A percentile compares a stretch with the other conserved stretches of the same genome.
Conservation (phyloP, 2,113 vertebrate species). For the Gopherus flavomarginatus region DNA sequence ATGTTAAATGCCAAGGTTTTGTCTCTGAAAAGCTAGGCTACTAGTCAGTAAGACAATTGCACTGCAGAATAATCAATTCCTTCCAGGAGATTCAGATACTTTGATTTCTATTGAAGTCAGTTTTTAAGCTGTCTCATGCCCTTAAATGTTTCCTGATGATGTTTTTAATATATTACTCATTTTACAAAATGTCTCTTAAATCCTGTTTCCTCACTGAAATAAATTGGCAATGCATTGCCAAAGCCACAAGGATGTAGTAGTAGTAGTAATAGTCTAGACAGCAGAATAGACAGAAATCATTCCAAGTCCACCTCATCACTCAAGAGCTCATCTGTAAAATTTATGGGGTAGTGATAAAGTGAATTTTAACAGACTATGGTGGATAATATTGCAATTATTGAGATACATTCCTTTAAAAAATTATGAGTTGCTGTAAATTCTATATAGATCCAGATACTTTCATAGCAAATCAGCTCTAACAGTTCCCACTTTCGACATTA, state of each 20-base stretch:
- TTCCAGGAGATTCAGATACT: conserved; percentile 20
- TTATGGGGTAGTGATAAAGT: neutral
- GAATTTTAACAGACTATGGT: neutral
- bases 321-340: neutral
- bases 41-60: neutral
- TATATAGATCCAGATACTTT: neutral
- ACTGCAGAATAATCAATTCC: conserved; percentile 30
- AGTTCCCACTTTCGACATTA: neutral
- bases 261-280: neutral
- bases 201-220: conserved; percentile 39
- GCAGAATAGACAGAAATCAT: neutral
- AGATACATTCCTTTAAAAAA: neutral
- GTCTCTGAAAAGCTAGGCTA: neutral
- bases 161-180: conserved; percentile 18
- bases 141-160: conserved; percentile 13
- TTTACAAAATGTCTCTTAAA: conserved; percentile 26
- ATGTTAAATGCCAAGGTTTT: conserved; percentile 40
- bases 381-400: neutral
- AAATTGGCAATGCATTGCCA: neutral
- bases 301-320: neutral
- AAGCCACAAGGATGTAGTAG: neutral
- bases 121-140: conserved; percentile 29
- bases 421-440: fast-evolving
- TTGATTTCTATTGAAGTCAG: neutral
- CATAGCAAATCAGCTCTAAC: neutral